These are phyloP conservation scores for Meta bourneti DNA, from an alignment of 2,888 invertebrate species.

Conservation along the genomic window DNA sequence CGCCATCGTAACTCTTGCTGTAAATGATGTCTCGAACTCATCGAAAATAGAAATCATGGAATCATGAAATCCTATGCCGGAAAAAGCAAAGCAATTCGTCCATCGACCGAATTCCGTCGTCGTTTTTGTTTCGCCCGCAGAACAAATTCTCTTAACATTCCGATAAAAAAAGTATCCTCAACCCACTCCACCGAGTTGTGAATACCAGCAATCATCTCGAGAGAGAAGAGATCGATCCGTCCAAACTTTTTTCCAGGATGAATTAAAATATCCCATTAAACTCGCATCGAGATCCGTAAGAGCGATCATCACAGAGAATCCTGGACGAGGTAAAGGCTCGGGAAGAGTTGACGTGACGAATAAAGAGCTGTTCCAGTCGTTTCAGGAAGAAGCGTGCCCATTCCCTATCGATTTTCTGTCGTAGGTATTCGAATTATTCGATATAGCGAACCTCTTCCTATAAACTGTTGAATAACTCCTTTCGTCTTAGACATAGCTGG, in stretches of 20 bases:
- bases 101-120: too few relatives aligned
- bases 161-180: not conserved
- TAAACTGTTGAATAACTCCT: slow-evolving; percentile 16
- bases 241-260: not conserved
- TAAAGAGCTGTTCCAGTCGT: not conserved
- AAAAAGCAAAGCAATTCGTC: not conserved
- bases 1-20: too few relatives aligned
- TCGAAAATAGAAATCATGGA: too few relatives aligned
- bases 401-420: slow-evolving; percentile 51
- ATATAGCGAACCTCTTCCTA: too few relatives aligned
- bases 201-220: not conserved
- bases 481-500: not conserved
- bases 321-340: too few relatives aligned
- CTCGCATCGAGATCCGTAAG: too few relatives aligned
- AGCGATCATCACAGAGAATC: too few relatives aligned
- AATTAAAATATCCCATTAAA: not conserved
- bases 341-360: too few relatives aligned
- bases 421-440: slow-evolving; percentile 28
- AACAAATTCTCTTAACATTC: not conserved
- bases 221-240: not conserved
- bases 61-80: too few relatives aligned
- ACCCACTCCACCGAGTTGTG: too few relatives aligned
- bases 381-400: not conserved
- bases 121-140: not conserved
- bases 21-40: too few relatives aligned